Percentiles rank a stretch among this genome's conserved stretches.
Evolutionary conservation across 2,113 vertebrate genomes (phyloP).

Genomic region (Panurus biarmicus): DNA sequence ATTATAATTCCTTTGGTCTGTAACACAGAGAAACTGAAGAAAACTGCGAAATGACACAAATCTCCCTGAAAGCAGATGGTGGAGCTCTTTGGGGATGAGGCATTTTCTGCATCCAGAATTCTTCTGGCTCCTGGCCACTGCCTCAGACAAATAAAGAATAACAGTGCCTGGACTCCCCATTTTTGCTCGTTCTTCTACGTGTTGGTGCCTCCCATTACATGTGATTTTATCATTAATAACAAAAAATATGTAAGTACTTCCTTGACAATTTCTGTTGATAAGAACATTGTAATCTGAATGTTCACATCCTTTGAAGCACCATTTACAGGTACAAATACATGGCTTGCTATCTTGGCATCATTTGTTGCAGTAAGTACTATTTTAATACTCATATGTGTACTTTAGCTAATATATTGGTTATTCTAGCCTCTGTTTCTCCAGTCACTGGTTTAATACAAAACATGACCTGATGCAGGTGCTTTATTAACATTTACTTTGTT

Average conservation of each 20-base stretch:
- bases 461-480: not conserved
- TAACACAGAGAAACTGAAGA: not conserved
- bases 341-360: not conserved
- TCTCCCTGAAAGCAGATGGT: not conserved
- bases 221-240: constrained; percentile 4
- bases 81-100: not conserved
- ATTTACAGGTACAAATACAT: not conserved
- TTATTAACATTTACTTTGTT: not conserved
- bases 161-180: not conserved
- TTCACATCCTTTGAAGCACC: not conserved
- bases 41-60: not conserved
- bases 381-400: not conserved
- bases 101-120: not conserved
- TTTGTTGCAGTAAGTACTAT: not conserved
- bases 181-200: not conserved
- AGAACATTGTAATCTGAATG: not conserved
- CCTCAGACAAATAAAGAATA: not conserved
- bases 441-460: not conserved
- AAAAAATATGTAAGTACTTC: not conserved
- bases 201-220: not conserved
- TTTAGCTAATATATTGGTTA: not conserved
- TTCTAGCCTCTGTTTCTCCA: constrained; percentile 6
- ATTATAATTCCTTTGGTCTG: not conserved
- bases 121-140: not conserved
- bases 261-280: not conserved